A percentile compares a stretch with the other conserved stretches of the same genome.
These are phyloP conservation scores for Sialis lutaria DNA, from an alignment of 2,888 invertebrate genomes.

Conservation along the genomic window DNA sequence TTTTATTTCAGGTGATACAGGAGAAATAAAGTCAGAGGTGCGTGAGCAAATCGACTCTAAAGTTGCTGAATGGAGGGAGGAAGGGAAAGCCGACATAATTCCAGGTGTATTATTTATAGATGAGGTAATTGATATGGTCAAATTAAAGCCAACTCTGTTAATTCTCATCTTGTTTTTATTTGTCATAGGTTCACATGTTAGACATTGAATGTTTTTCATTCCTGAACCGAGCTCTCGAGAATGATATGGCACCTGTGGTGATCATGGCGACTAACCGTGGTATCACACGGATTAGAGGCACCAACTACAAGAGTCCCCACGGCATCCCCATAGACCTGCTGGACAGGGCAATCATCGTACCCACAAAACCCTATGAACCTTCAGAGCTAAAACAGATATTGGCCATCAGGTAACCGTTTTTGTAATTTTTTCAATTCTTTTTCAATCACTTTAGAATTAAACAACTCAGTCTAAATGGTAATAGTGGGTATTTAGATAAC, in stretches of 20 bases:
- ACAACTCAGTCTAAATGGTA: too few species aligned
- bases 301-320: slow-evolving; percentile 85
- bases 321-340: slow-evolving; percentile 94
- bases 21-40: slow-evolving; percentile 95
- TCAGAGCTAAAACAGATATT: slow-evolving; percentile 83
- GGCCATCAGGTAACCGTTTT: slow-evolving; percentile 46
- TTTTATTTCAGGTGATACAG: slow-evolving; percentile 68
- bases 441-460: too few species aligned
- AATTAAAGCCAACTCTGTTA: background rate
- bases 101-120: slow-evolving; percentile 96
- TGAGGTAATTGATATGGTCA: slow-evolving; percentile 39
- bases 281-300: slow-evolving; percentile 89
- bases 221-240: slow-evolving; percentile 90
- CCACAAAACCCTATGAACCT: slow-evolving; percentile 75
- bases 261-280: slow-evolving; percentile 98
- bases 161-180: background rate
- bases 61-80: slow-evolving; percentile 97
- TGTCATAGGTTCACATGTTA: slow-evolving; percentile 73
- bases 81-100: slow-evolving; percentile 97
- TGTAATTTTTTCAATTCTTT: too few species aligned
- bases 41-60: slow-evolving; percentile 96
- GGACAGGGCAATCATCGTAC: slow-evolving; percentile 88
- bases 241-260: slow-evolving; percentile 92
- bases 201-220: slow-evolving; percentile 99
- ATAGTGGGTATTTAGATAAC: too few species aligned